Base-by-base conservation (phyloP, 35 echinoderm and acorn worm genomes). In the Nesometra sesokonis region DNA sequence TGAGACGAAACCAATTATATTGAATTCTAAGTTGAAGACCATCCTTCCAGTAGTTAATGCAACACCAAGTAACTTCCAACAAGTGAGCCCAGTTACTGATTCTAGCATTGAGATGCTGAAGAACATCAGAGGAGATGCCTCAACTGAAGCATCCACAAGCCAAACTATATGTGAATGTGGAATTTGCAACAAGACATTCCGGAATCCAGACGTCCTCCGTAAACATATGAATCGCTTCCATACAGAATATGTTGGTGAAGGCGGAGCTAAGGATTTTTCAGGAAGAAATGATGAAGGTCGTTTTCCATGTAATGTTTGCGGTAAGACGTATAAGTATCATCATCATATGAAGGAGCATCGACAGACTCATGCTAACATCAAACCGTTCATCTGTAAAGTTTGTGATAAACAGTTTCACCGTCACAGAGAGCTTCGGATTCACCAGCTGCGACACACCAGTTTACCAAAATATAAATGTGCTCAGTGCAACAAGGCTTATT, bases 271-370 rank as follows among this genome's bases (percentile, higher is more conserved):
- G 67, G 31, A 36, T 34, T 37, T 33, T 38, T 29, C 29, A 32
- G 3, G 27, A 11, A 47, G 86, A 15, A 81, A 32, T 32, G 23
- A 30, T 7, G 13, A 33, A 47, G 67, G 88, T 23, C 82, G 77
- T 11, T 85, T 79, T 21, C 57, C 82, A 21, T 93, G 91, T 33
- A 78, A 89, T 78, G 52, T 93, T 32, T 93, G 91, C 33, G 91
- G 91, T 1, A 93, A 93, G 31, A 89, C 86, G 17, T 93, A 93
- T 82, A 93, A 93, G 87, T 93, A 93, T 39, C 79, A 84, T 32
- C 88, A 77, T 32, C 78, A 85, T 32, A 82, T 93, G 57, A 93
- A 93, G 33, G 91, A 93, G 81, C 91, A 93, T 78, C 82, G 87
- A 27, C 84, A 88, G 31, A 93, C 91, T 35, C 91, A 93, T 77